These are phyloP conservation scores for Hyppa rectilinea DNA, from an alignment of 2,888 invertebrate genomes.

Conservation along the genomic window DNA sequence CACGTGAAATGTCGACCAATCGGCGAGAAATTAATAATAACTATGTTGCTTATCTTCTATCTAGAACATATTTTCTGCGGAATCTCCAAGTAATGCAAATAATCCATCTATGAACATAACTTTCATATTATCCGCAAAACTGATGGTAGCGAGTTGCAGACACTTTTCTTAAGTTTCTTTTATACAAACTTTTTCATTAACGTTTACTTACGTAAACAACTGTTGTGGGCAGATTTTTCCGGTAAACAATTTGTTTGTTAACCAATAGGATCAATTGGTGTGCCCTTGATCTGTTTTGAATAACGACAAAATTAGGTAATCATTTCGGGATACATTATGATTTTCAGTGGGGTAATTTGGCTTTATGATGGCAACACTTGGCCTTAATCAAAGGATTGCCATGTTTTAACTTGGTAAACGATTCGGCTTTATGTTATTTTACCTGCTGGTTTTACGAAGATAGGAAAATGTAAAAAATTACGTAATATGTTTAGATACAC, in stretches of 20 bases:
- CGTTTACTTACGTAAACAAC: constrained; percentile 3
- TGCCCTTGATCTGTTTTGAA: background rate
- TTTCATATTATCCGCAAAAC: constrained; percentile 24
- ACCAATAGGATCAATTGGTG: constrained; percentile 5
- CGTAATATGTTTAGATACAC: background rate
- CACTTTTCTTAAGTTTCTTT: constrained; percentile 5
- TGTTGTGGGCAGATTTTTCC: constrained; percentile 19
- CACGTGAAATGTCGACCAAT: too few relatives aligned
- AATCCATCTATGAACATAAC: constrained; percentile 21
- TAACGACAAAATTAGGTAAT: background rate
- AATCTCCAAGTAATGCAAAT: constrained; percentile 10
- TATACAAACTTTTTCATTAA: constrained; percentile 45
- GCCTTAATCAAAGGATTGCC: background rate
- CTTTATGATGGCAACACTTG: background rate
- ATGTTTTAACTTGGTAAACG: too few relatives aligned
- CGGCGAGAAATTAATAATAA: too few relatives aligned
- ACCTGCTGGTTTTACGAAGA: background rate
- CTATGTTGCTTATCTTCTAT: background rate
- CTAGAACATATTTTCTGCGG: background rate
- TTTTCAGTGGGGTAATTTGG: background rate
- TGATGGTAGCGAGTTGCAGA: constrained; percentile 26
- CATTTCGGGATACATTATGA: background rate
- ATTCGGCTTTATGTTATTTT: background rate
- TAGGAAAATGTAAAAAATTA: background rate
- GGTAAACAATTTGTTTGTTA: constrained; percentile 29